Percentiles rank a stretch among this genome's conserved stretches.
phyloP scores from a whole-genome alignment of 2,888 invertebrate species.

The Zygaena filipendulae region DNA sequence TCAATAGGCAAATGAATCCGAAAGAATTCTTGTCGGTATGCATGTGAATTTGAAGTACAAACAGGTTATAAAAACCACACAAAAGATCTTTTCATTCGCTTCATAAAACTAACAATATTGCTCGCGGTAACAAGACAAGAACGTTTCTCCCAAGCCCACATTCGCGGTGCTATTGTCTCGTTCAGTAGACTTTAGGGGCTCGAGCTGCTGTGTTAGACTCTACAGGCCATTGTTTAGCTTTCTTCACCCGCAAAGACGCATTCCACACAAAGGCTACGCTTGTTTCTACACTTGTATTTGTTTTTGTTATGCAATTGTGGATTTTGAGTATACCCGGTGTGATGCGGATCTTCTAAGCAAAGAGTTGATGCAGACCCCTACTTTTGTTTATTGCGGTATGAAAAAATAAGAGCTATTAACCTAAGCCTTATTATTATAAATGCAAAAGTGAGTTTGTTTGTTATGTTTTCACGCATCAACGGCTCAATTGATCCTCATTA shows the following conservation, averaged over 20 bases:
- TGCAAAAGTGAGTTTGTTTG: no score
- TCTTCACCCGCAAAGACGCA: conserved; percentile 59
- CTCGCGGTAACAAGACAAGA: conserved; percentile 59
- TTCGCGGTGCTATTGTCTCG: conserved; percentile 57
- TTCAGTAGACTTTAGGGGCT: conserved; percentile 55
- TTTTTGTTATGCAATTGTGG: conserved; percentile 64
- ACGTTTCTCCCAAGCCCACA: conserved; percentile 55
- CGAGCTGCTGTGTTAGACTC: conserved; percentile 44
- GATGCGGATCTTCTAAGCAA: conserved; percentile 35
- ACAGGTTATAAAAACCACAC: conserved; percentile 32
- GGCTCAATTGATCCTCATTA: no score
- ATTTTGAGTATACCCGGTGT: conserved; percentile 47
- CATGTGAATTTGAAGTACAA: conserved; percentile 8
- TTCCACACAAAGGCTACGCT: conserved; percentile 54
- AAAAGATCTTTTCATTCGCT: conserved; percentile 48
- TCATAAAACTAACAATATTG: conserved; percentile 66
- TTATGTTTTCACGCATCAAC: no score
- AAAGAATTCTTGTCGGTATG: conserved; percentile 15
- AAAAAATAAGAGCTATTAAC: no score
- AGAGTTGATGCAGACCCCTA: no score
- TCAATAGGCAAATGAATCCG: conserved; percentile 12
- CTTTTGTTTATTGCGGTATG: no score
- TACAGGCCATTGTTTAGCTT: conserved; percentile 59
- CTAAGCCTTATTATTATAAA: no score
- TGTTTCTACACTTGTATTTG: conserved; percentile 56